Evolutionary conservation across 2,113 vertebrate species (phyloP), one percentile per base, ranked within the genome.

Genomic region (Colossoma macropomum): DNA sequence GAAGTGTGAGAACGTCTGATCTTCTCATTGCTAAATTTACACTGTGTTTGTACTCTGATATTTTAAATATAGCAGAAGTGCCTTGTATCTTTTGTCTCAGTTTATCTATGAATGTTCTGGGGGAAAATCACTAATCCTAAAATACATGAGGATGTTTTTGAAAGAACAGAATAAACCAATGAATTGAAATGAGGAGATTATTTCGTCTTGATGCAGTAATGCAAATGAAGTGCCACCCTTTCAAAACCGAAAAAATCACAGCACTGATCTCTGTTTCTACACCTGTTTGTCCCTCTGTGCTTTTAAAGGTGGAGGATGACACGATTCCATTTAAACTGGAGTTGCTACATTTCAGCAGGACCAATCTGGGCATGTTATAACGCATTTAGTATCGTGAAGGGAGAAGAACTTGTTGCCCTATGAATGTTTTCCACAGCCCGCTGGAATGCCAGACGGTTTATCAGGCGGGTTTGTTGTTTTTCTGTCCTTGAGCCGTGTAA

Each of bases 331-430:
- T 32, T 74, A 56, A 81, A 56, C 70, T 73, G 27, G 38, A 62
- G 30, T 41, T 62, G n/a, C 54, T 80, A 7, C 27, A 0, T 75
- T 34, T 56, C 50, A 56, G 10, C 52, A 69, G 54, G 50, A 17
- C 65, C 56, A 54, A 34, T 27, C 56, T 34, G 28, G 48, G 75
- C 73, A 82, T 38, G 81, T 82, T 45, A 1, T 11, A 48, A 83
- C 81, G 48, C 68, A 45, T 71, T 45, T 32, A 69, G 28, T 23
- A 16, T 68, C 28, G 34, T 45, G 32, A 25, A n/a, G 23, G 50
- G 17, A 50, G 23, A 75, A 82, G 16, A 45, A 34, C 1, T 10
- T 34, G 45, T 77, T 82, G 68, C 50, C 63, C 7, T 70, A 41
- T 38, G 30, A 68, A 41, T 13, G 21, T 38, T 74, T 59, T 45